Conservation (phyloP, 2,888 invertebrate genomes). For the Elaeidobius kamerunicus region DNA sequence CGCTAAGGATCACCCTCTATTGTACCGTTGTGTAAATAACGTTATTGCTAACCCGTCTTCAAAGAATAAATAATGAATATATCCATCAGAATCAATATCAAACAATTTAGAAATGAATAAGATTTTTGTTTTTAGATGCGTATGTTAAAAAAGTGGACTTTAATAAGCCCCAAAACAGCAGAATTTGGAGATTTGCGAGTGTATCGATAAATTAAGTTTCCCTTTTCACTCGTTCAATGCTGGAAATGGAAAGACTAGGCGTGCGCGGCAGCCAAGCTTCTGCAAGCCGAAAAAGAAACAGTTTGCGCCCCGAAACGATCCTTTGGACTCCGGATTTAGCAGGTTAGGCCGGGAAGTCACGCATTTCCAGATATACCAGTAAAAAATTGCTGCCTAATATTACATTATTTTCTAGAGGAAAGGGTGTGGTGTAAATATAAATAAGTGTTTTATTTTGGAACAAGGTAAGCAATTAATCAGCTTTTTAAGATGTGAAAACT, state of each 20-base stretch:
- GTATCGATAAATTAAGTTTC: constrained; percentile 21
- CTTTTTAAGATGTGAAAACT: too few relatives aligned
- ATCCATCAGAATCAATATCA: too few relatives aligned
- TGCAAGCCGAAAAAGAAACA: constrained; percentile 33
- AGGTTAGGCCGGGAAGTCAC: constrained; percentile 9
- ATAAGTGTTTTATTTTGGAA: too few relatives aligned
- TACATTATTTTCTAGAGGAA: constrained; percentile 1
- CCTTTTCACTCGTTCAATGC: constrained; percentile 14
- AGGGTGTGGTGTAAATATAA: too few relatives aligned
- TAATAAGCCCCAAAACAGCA: neutral
- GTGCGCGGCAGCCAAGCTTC: constrained; percentile 16
- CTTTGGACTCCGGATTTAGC: constrained; percentile 38
- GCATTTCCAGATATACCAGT: constrained; percentile 1
- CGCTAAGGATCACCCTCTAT: too few relatives aligned
- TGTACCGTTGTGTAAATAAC: too few relatives aligned
- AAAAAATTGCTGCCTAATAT: constrained; percentile 6
- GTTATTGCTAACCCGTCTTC: too few relatives aligned
- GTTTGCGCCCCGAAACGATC: constrained; percentile 39
- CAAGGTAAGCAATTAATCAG: too few relatives aligned
- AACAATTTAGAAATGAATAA: too few relatives aligned
- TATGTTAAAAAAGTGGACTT: neutral
- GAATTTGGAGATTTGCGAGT: constrained; percentile 5
- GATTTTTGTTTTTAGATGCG: too few relatives aligned
- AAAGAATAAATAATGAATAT: too few relatives aligned
- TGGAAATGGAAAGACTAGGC: constrained; percentile 12